These are phyloP conservation scores for Maniola jurtina DNA, from an alignment of 1,140 invertebrate species.

Conservation along the genomic window DNA sequence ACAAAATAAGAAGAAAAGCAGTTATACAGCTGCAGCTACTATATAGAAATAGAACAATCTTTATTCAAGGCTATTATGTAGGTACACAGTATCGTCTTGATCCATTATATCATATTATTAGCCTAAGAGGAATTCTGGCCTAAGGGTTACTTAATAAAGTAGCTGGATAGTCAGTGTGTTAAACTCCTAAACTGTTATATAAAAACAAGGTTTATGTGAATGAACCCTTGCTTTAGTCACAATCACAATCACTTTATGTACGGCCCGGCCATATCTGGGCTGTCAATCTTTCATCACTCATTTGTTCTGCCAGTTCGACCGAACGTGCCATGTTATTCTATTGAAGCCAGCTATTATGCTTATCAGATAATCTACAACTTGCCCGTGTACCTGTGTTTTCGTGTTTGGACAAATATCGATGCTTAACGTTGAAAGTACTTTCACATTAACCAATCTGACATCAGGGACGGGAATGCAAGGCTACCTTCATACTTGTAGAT, in stretches of 20 bases:
- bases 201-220: slow-evolving; percentile 17
- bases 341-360: slow-evolving; percentile 42
- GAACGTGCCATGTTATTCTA: slow-evolving; percentile 43
- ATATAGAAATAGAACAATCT: no score
- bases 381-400: slow-evolving; percentile 26
- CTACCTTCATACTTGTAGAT: no score
- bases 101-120: no score
- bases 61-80: no score
- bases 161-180: no score
- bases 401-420: slow-evolving; percentile 28
- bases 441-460: neutral
- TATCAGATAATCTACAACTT: slow-evolving; percentile 43
- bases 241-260: slow-evolving; percentile 42
- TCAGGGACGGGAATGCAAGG: neutral
- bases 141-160: no score
- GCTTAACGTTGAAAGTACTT: slow-evolving; percentile 2
- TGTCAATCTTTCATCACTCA: slow-evolving; percentile 54
- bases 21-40: no score
- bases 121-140: no score
- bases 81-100: no score
- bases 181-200: no score
- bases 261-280: slow-evolving; percentile 30
- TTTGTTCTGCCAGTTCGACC: slow-evolving; percentile 42
- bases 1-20: no score
- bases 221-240: slow-evolving; percentile 21